A percentile compares a stretch with the other conserved stretches of the same genome.
Evolutionary conservation across 2,113 vertebrate genomes (phyloP).

Genomic region (Paratilapia polleni): DNA sequence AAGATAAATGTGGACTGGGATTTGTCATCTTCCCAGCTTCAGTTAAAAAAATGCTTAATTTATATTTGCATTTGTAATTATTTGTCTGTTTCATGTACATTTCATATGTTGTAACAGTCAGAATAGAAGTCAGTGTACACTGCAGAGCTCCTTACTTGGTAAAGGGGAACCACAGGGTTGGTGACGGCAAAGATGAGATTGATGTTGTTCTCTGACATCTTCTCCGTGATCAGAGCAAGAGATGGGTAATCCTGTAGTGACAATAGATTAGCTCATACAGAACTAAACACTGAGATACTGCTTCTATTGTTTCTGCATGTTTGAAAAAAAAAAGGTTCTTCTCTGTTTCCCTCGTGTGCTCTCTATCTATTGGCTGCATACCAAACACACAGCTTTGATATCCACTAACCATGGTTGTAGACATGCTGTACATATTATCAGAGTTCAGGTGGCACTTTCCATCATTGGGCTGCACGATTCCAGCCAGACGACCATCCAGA

Average conservation of each 20-base stretch:
- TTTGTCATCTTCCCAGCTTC: constrained; percentile 11
- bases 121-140: background rate
- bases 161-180: constrained; percentile 83
- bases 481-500: constrained; percentile 92
- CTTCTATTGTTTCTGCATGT: background rate
- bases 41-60: background rate
- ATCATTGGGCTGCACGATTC: constrained; percentile 93
- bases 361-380: background rate
- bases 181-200: constrained; percentile 98
- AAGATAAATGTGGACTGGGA: constrained; percentile 14
- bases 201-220: constrained; percentile 97
- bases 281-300: background rate
- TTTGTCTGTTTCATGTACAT: background rate
- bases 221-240: constrained; percentile 94
- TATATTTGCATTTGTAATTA: background rate
- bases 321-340: background rate
- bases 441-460: constrained; percentile 88
- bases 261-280: background rate
- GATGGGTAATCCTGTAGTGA: constrained; percentile 92
- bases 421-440: constrained; percentile 90
- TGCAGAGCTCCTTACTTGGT: constrained; percentile 83
- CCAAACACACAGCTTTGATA: background rate
- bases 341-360: background rate
- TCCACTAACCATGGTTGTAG: constrained; percentile 89
- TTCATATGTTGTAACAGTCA: background rate